Base-by-base conservation (phyloP, 2,888 invertebrate species). In the Amiota minor region DNA sequence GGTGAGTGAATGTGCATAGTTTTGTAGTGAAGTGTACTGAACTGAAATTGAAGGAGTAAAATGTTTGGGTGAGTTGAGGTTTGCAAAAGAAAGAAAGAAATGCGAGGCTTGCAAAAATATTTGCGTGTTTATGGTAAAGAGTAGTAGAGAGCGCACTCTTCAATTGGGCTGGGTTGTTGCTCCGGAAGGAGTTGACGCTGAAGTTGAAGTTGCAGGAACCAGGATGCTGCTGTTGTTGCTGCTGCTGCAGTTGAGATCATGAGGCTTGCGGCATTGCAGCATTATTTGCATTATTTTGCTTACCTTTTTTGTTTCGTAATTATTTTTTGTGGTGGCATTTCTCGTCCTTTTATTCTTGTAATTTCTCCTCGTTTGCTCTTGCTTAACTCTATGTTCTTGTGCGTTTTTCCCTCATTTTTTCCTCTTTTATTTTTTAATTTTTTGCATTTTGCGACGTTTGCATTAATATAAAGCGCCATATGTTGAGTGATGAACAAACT, bases 401-500 rank as follows among this genome's bases (percentile, higher is more conserved):
- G 35, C 9, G 8, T 8, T 35, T 35, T 35, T 35, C 35, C 35
- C 35, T 20, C 45, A 14, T 55, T 69, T 20, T 16, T 45, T 20
- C 9, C 18, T 56, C 35, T 70, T 74, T 50, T 55, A 74, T 77
- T 75, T 79, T 75, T 75, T 79, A 79, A 79, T 82, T 78, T 81
- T 77, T 35, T 35, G 35, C 82, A 80, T 80, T 81, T 80, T 77
- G 77, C 79, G 77, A 72, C 65, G 65, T 20, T 49, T 67, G 65
- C 49, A 67, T 18, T 55, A 56, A 65, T 53, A 72, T 50, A 49
- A 56, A 49, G 67, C 77, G 82, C 83, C 85, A 85, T 82, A 85
- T 86, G 85, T 79, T 86, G 86, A 85, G 84, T 83, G 83, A 80
- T 85, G 85, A 86, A 80, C 84, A 82, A 84, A 85, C 86, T 85